Evolutionary conservation across 2,888 invertebrate species (phyloP).

Genomic region (Scaptomyza flava): DNA sequence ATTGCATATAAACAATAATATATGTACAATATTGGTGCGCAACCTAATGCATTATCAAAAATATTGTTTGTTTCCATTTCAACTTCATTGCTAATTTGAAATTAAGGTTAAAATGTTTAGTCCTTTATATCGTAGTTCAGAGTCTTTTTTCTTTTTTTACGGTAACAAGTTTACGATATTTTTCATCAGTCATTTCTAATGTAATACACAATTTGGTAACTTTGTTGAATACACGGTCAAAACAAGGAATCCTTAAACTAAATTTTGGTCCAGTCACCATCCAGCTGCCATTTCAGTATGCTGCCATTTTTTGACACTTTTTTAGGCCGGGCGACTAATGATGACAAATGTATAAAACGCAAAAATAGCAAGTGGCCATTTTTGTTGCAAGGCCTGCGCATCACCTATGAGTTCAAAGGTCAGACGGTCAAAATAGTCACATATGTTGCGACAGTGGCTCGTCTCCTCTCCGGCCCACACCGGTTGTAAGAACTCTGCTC

Average conservation of each 20-base stretch:
- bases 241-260: constrained; percentile 5
- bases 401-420: constrained; percentile 59
- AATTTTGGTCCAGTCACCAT: constrained; percentile 35
- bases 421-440: constrained; percentile 56
- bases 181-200: constrained; percentile 28
- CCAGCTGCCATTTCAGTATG: constrained; percentile 37
- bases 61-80: not conserved
- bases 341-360: constrained; percentile 70
- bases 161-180: not conserved
- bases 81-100: constrained; percentile 12
- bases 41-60: not conserved
- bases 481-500: constrained; percentile 28
- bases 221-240: constrained; percentile 17
- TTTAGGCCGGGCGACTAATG: constrained; percentile 66
- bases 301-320: constrained; percentile 37
- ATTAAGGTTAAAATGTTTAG: constrained; percentile 27
- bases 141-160: constrained; percentile 9
- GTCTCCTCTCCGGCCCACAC: constrained; percentile 6
- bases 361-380: constrained; percentile 27
- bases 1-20: not conserved
- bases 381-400: constrained; percentile 22
- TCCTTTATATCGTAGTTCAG: constrained; percentile 28
- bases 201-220: constrained; percentile 22
- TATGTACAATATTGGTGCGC: not conserved
- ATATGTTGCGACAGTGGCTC: constrained; percentile 64